Conservation (phyloP, 2,113 vertebrate species). For the Sebastes fasciatus region DNA sequence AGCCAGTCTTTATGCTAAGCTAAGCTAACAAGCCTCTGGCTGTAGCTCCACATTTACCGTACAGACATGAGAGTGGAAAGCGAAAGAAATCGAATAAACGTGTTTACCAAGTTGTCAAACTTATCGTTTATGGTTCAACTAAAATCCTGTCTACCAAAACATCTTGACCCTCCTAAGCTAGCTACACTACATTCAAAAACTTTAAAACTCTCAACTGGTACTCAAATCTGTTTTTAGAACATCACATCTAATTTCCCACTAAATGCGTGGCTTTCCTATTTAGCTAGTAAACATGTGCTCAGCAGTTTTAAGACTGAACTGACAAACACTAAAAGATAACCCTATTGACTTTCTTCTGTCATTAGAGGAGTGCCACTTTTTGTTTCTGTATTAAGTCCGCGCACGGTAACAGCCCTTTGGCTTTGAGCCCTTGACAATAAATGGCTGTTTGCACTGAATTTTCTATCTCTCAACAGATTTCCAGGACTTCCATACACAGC, state of each 20-base stretch:
- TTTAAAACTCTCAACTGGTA: not conserved
- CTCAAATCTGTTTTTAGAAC: not conserved
- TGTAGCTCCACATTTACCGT: not conserved
- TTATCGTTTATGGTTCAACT: not conserved
- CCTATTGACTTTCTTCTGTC: not conserved
- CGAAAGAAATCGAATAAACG: not conserved
- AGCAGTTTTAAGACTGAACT: not conserved
- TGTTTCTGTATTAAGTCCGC: conserved; percentile 5
- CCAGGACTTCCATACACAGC: conserved; percentile 14
- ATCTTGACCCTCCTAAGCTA: not conserved
- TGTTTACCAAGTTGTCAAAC: not conserved
- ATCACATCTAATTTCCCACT: not conserved
- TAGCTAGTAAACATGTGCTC: not conserved
- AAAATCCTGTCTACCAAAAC: not conserved
- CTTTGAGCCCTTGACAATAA: conserved; percentile 35
- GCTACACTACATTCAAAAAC: not conserved
- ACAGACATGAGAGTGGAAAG: not conserved
- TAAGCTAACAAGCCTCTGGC: not conserved
- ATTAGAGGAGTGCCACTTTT: not conserved
- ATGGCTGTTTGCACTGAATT: conserved; percentile 45
- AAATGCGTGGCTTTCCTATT: not conserved
- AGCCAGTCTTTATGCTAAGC: not conserved
- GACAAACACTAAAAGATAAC: not conserved
- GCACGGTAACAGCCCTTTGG: conserved; percentile 23
- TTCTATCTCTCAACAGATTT: conserved; percentile 39